Conservation (phyloP, 2,113 vertebrate genomes). For the Nycticryphes semicollaris region DNA sequence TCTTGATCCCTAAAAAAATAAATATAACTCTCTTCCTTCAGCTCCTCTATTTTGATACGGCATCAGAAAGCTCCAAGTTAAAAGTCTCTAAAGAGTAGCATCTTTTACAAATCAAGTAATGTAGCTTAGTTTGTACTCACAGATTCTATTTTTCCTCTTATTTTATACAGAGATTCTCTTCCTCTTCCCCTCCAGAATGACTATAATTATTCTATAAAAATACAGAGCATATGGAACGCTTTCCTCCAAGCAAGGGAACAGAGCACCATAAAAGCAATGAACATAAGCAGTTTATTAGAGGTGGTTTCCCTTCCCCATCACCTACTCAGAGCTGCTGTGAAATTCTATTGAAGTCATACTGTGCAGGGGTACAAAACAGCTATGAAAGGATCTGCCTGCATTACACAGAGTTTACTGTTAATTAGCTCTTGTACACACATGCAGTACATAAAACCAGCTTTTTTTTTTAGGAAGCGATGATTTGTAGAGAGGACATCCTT, state of each 20-base stretch:
- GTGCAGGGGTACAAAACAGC: constrained; percentile 53
- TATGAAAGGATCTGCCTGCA: constrained; percentile 44
- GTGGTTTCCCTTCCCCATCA: constrained; percentile 51
- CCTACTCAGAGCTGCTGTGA: constrained; percentile 40
- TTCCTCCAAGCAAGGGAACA: constrained; percentile 15
- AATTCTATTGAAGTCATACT: constrained; percentile 55
- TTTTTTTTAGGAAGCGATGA: constrained; percentile 60
- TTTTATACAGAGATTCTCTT: neutral
- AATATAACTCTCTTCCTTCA: neutral
- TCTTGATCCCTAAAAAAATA: neutral
- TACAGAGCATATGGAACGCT: constrained; percentile 54
- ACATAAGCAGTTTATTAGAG: constrained; percentile 53
- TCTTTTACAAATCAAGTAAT: neutral
- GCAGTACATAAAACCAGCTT: constrained; percentile 25
- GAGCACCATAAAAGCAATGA: constrained; percentile 35
- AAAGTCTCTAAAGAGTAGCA: neutral
- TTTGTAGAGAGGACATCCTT: constrained; percentile 51
- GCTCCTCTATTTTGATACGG: neutral
- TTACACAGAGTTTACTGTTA: constrained; percentile 62
- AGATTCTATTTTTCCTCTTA: neutral
- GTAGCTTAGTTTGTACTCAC: neutral
- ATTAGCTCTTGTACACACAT: constrained; percentile 64
- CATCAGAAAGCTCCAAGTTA: neutral
- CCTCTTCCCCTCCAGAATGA: constrained; percentile 1
- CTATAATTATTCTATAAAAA: constrained; percentile 64